Evolutionary conservation across 2,888 invertebrate genomes (phyloP).

Genomic region (Lasioglossum malachurum): DNA sequence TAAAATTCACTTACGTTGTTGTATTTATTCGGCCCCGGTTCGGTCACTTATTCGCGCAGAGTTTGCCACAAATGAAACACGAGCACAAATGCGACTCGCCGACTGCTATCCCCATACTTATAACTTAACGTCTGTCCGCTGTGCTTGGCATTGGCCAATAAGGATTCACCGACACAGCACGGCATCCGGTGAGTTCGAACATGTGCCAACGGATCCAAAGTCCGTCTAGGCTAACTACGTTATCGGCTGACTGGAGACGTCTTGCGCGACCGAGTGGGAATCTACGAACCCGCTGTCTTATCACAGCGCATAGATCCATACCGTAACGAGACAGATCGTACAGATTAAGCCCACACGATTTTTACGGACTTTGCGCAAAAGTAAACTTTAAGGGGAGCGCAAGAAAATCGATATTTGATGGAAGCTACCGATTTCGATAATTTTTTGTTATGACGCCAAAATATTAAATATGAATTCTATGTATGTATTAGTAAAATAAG

Average conservation of each 20-base stretch:
- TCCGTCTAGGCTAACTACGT: conserved; percentile 26
- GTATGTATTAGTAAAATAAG: too few species aligned
- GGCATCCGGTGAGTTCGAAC: conserved; percentile 16
- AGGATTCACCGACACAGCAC: conserved; percentile 4
- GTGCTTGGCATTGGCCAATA: conserved; percentile 58
- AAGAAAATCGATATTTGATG: background rate
- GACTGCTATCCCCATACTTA: conserved; percentile 57
- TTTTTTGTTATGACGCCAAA: background rate
- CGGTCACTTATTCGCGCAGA: background rate
- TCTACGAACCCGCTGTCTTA: background rate
- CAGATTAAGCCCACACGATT: background rate
- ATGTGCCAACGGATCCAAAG: conserved; percentile 54
- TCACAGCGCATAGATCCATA: background rate
- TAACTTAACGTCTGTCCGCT: conserved; percentile 68
- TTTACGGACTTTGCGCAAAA: background rate
- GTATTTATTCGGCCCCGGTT: background rate
- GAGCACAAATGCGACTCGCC: conserved; percentile 51
- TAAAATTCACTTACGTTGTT: conserved; percentile 15
- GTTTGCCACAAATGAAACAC: conserved; percentile 16
- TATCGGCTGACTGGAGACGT: background rate
- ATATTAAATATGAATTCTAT: background rate
- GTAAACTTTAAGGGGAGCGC: background rate
- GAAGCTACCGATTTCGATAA: background rate
- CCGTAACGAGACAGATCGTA: background rate
- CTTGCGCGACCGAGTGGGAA: background rate